Percentiles rank a stretch among this genome's conserved stretches.
Evolutionary conservation across 2,113 vertebrate species (phyloP).

Genomic region (Colossoma macropomum): DNA sequence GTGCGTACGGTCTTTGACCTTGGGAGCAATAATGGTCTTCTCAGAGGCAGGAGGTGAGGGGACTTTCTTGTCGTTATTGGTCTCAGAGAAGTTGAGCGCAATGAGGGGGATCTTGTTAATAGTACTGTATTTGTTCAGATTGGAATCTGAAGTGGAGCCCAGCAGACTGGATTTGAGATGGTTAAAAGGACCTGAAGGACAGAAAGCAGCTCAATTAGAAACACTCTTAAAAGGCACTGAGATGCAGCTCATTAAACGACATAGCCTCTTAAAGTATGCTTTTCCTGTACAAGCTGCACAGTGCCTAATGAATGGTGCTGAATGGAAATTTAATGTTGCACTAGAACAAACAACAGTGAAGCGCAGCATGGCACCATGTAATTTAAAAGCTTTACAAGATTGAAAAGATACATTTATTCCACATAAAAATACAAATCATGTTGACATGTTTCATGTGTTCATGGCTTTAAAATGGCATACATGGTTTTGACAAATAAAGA

Average conservation of each 20-base stretch:
- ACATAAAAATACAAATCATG: neutral
- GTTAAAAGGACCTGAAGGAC: slow-evolving; percentile 88
- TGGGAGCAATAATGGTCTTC: slow-evolving; percentile 96
- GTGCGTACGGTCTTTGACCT: slow-evolving; percentile 98
- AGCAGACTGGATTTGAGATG: slow-evolving; percentile 96
- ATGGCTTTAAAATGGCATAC: slow-evolving; percentile 12
- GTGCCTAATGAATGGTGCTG: neutral
- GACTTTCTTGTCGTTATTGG: slow-evolving; percentile 89
- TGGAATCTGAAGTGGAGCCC: slow-evolving; percentile 97
- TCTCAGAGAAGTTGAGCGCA: slow-evolving; percentile 95
- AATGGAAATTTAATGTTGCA: neutral
- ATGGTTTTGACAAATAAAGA: neutral
- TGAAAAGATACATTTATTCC: neutral
- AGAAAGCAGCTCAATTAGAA: neutral
- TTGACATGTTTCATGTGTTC: neutral
- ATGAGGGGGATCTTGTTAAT: slow-evolving; percentile 99
- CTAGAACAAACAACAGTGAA: neutral
- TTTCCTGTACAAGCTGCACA: neutral
- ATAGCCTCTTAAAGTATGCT: neutral
- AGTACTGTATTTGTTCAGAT: slow-evolving; percentile 99
- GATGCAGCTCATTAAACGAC: neutral
- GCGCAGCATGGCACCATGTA: neutral
- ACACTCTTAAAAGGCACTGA: neutral
- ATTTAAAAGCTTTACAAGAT: neutral
- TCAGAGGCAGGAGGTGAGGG: slow-evolving; percentile 94